Base-by-base conservation (phyloP, 2,888 invertebrate genomes). In the Erebia ligea region DNA sequence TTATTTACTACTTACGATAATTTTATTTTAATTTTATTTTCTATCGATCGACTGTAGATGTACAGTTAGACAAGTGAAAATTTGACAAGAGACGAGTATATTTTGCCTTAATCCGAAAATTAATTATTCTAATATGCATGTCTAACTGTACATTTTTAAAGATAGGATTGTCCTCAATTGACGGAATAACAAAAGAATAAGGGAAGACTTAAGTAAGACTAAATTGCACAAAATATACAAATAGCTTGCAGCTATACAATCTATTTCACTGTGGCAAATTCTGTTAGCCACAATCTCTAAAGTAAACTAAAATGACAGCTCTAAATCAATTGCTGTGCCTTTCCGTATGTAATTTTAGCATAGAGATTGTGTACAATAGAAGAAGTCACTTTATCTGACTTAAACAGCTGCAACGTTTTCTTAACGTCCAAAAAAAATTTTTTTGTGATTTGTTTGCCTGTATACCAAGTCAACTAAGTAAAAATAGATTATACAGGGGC, bases 161-260 rank as follows among this genome's bases (percentile, higher is more conserved):
- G 10, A 34, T 52, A 52, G 82, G 80, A 74, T 69, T 76, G 75
- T 75, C 75, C 77, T 76, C 73, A 77, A 77, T 75, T 71, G 71
- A 73, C 67, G 50, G 19, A 68, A 70, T 57, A 68, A 66, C 58
- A 67, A 71, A 65, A 61, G 2, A 17, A 62, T 15, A 66, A 67
- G 67, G 67, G 63, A 75, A 69, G 71, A 71, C 74, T 67, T 45
- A 68, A 68, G 45, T 57, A 64, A 54, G 50, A 61, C 52, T 64
- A 66, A 70, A 73, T 67, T 73, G 70, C 68, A 74, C 71, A 75
- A 72, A 73, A 75, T 75, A 77, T 69, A 73, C 72, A 72, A 66
- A 74, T 66, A 69, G 69, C 59, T 58, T 50, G n/a, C 34, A 34
- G 25, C 8, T 6, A 58, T 34, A 45, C 45, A 45, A 45, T 45